Evolutionary conservation across 2,113 vertebrate genomes (phyloP).

Genomic region (Mesitornis unicolor): DNA sequence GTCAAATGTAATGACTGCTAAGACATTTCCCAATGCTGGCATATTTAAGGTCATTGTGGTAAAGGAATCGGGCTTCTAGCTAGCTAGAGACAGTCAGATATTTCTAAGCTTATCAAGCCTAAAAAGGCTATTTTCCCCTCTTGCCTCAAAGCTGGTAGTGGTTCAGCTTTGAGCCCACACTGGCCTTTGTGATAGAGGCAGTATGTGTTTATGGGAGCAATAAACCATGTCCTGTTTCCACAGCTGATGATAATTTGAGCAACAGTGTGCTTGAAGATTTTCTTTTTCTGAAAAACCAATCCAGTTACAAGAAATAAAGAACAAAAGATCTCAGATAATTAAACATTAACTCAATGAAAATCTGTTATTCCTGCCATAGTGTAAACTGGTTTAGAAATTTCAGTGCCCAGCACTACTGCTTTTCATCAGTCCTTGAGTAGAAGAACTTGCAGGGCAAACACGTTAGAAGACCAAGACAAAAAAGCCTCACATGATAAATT

Average conservation of each 20-base stretch:
- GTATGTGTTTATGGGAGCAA: not conserved
- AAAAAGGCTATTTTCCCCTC: not conserved
- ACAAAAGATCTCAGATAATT: slow-evolving; percentile 21
- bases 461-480: not conserved
- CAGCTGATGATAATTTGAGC: not conserved
- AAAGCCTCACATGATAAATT: not conserved
- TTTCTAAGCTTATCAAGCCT: not conserved
- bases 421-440: not conserved
- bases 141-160: not conserved
- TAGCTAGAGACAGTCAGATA: not conserved
- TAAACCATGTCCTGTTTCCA: not conserved
- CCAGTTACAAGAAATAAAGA: slow-evolving; percentile 3
- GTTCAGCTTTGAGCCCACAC: not conserved
- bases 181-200: not conserved
- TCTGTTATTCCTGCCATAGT: not conserved
- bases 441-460: not conserved
- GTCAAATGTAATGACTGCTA: not conserved
- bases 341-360: slow-evolving; percentile 12
- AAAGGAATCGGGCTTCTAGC: not conserved
- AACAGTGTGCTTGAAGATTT: not conserved
- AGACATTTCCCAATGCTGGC: not conserved
- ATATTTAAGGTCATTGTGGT: not conserved
- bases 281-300: slow-evolving; percentile 18
- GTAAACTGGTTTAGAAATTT: slow-evolving; percentile 49
- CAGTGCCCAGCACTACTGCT: not conserved